These are phyloP conservation scores for Champsocephalus esox DNA, from an alignment of 2,797 vertebrate species.

Conservation along the genomic window DNA sequence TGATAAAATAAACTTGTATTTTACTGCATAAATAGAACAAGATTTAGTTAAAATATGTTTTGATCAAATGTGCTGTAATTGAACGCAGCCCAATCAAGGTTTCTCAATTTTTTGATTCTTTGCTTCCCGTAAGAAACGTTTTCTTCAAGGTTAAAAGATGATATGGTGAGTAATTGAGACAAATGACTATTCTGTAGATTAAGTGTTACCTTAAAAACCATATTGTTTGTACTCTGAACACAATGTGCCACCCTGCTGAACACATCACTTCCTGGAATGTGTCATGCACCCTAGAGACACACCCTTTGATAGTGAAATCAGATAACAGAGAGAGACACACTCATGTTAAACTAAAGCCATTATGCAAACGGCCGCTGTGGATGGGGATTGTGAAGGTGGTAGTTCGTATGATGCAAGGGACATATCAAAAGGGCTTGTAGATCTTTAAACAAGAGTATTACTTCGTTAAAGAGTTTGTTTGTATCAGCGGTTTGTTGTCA, in stretches of 20 bases:
- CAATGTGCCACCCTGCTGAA: not conserved
- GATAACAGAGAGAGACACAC: not conserved
- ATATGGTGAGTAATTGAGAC: no score
- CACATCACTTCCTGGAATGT: conserved; percentile 1
- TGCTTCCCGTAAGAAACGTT: no score
- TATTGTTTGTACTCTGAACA: not conserved
- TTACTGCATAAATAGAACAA: no score
- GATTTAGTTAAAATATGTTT: no score
- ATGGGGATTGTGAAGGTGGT: not conserved
- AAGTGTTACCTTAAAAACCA: not conserved
- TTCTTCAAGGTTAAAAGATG: no score
- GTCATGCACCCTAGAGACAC: not conserved
- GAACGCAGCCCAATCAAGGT: no score
- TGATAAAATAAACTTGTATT: no score
- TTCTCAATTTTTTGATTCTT: no score
- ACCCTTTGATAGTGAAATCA: conserved; percentile 25
- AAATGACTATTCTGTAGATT: no score
- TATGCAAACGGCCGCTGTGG: not conserved
- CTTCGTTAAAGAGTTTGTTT: no score
- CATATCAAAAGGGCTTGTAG: not conserved
- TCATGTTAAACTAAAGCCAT: not conserved
- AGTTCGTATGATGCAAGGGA: not conserved
- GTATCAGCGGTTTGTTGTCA: no score
- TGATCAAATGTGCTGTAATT: no score
- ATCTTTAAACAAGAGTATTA: not conserved